Evolutionary conservation across 2,797 vertebrate genomes (phyloP), one percentile per base, ranked within the genome.

Genomic region (Epinephelus awoara): DNA sequence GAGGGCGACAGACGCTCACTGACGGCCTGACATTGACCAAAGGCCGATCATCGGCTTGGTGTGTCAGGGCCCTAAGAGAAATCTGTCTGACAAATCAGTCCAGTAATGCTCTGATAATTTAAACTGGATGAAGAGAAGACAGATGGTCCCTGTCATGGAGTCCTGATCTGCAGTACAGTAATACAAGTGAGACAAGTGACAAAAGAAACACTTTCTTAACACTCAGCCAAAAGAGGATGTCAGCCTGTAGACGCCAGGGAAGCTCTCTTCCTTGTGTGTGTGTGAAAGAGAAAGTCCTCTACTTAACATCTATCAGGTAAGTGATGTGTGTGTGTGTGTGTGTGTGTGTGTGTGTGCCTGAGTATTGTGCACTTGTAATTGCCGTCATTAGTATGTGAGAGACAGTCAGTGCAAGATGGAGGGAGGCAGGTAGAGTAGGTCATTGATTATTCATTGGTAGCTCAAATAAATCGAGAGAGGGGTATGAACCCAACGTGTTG

Each of bases 51-150:
- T 42, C 3, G 40, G 40, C 40, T 12, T 42, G 40, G 40, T 42
- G 40, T 42, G 40, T 42, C 40, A 42, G 40, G 11, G 40, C 9
- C 40, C 46, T 70, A 74, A 73, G 77, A 87, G 66, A 34, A 82
- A 82, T 80, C 83, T 78, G 68, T 84, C 69, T 66, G 77, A 78
- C 63, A 72, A 89, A 84, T 77, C 72, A 80, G 67, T 85, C 77
- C 63, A 69, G 57, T 76, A 82, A 80, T 84, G 46, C 74, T 75
- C 67, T 79, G 72, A 86, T 88, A 84, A 89, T 88, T 86, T 76
- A 80, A 85, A 74, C 71, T 73, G 71, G 83, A 84, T 86, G 59
- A 80, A 86, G 79, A 81, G 79, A 83, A 73, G 71, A 64, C 64
- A 84, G 13, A 78, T 29, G 23, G 49, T 80, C 27, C 63, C 62